These are phyloP conservation scores for Peucedramus taeniatus DNA, from an alignment of 2,113 vertebrate genomes.

Conservation along the genomic window DNA sequence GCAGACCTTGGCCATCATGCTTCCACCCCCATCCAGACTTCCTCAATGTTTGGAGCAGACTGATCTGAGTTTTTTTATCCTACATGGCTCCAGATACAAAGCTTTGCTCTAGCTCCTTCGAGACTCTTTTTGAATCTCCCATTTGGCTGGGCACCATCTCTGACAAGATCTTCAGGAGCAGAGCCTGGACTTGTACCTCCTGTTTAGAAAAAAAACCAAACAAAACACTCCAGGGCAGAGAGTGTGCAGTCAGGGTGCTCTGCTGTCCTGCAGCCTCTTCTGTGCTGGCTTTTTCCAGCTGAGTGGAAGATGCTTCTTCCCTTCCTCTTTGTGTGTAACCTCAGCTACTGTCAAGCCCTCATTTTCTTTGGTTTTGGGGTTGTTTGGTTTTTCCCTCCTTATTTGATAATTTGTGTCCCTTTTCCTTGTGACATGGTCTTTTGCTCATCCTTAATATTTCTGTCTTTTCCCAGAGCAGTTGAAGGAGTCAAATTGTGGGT, in stretches of 20 bases:
- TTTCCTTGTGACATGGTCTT: background rate
- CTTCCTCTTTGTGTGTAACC: background rate
- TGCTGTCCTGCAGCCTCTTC: background rate
- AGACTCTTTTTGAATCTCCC: background rate
- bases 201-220: background rate
- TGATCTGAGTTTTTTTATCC: background rate
- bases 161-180: background rate
- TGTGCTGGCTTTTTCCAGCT: background rate
- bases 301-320: background rate
- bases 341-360: background rate
- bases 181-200: conserved; percentile 2
- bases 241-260: background rate
- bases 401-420: background rate
- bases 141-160: background rate
- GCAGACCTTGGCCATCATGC: background rate
- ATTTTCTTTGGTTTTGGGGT: background rate
- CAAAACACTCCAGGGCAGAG: background rate
- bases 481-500: background rate
- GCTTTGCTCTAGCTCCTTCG: background rate
- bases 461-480: background rate
- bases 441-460: background rate
- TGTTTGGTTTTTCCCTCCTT: background rate
- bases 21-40: background rate
- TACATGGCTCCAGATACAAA: background rate
- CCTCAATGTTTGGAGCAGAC: background rate